These are phyloP conservation scores for Stichopus chloronotus DNA, from an alignment of 35 echinoderm and acorn worm species.

Conservation along the genomic window DNA sequence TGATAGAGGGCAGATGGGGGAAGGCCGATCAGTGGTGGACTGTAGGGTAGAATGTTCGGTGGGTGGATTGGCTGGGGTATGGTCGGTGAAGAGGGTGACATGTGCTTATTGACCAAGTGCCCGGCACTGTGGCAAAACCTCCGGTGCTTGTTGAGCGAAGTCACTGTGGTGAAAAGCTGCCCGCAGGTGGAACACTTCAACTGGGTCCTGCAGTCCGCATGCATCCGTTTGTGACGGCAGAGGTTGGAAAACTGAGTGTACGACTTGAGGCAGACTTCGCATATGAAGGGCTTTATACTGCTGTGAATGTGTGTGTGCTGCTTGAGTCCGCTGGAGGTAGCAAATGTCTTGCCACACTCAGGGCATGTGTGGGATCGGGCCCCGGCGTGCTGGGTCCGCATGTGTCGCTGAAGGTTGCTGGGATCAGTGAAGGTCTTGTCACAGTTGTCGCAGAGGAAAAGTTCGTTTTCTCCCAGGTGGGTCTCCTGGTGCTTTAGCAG, in stretches of 20 bases:
- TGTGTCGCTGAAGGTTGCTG: slow-evolving; percentile 95
- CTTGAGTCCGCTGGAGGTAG: slow-evolving; percentile 94
- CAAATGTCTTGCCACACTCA: slow-evolving; percentile 96
- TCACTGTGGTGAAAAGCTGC: slow-evolving; percentile 92
- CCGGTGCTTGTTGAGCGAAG: slow-evolving; percentile 94
- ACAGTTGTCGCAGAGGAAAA: slow-evolving; percentile 90
- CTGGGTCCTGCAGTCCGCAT: slow-evolving; percentile 93
- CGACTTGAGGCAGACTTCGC: slow-evolving; percentile 96
- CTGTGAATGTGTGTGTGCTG: slow-evolving; percentile 99
- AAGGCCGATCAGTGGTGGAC: slow-evolving; percentile 61
- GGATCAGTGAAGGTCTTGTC: slow-evolving; percentile 94
- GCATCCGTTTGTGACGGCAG: slow-evolving; percentile 97
- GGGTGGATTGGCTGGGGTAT: slow-evolving; percentile 44
- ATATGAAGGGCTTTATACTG: slow-evolving; percentile 97
- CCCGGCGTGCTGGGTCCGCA: slow-evolving; percentile 89
- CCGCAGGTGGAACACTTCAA: slow-evolving; percentile 88
- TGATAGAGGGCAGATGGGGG: slow-evolving; percentile 73
- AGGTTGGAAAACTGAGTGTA: slow-evolving; percentile 99
- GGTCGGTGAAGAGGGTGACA: slow-evolving; percentile 50
- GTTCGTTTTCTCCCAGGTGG: slow-evolving; percentile 61
- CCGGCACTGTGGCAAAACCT: slow-evolving; percentile 88
- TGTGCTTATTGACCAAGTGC: slow-evolving; percentile 74
- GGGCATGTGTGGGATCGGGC: slow-evolving; percentile 93
- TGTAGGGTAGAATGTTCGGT: slow-evolving; percentile 44
- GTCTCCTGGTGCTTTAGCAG: slow-evolving; percentile 80